Evolutionary conservation across 2,888 invertebrate genomes (phyloP), one percentile per base, ranked within the genome.

Genomic region (Cataglyphis rosenhaueri): DNA sequence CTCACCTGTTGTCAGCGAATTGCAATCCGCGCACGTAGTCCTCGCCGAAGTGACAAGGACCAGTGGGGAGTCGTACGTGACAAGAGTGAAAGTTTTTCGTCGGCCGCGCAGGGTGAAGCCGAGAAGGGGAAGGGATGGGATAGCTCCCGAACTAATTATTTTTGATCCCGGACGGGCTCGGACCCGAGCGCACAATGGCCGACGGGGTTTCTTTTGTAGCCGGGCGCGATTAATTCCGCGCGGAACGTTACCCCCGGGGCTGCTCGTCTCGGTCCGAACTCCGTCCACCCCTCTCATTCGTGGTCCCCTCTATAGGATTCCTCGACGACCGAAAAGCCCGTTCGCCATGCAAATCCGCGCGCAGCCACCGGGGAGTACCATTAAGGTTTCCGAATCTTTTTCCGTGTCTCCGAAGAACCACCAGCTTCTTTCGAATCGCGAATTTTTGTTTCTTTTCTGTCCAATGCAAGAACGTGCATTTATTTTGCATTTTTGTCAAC

Each of bases 161-260:
- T 90, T 84, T 81, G 70, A 83, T 74, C 81, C 52, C 65, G 74
- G 74, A 78, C 65, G 66, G 59, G 61, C 44, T 59, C 44, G 57
- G 62, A 55, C 57, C 48, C 76, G 64, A 70, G 85, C 83, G 81
- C 81, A 83, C 86, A 89, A 88, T 86, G 85, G 82, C 82, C 84
- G 83, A 87, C 59, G 84, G 83, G 87, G 85, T 88, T 92, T 91
- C 91, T 90, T 91, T 90, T 88, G 88, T 85, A 88, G 87, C 84
- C 81, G 83, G 79, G 84, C 74, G 81, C 91, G 89, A 92, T 92
- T 91, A 93, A 92, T 93, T 91, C 89, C 82, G 85, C 71, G 78
- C 86, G 84, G 88, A 93, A 93, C 87, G 89, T 89, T 86, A 89
- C 92, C 91, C 91, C 64, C 64, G 92, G 89, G 92, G 87, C 87